phyloP scores from a whole-genome alignment of 2,888 invertebrate species.

The Spisula subtruncata region DNA sequence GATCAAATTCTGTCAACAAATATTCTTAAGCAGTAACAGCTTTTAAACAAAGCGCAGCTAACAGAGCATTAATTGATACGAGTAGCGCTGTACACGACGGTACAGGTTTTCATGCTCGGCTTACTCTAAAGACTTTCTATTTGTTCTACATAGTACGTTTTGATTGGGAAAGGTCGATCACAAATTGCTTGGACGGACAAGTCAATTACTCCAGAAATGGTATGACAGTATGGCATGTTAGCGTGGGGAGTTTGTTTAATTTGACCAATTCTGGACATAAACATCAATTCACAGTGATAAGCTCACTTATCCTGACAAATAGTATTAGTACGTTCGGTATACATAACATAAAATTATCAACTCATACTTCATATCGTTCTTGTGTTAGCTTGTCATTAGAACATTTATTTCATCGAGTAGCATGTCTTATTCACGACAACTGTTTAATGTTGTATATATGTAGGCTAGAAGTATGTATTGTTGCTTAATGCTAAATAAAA shows the following conservation, averaged over 20 bases:
- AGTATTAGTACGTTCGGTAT: not conserved
- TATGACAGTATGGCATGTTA: not conserved
- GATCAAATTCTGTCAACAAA: not conserved
- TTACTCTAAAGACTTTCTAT: not conserved
- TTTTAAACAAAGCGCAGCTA: not conserved
- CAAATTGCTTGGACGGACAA: not conserved
- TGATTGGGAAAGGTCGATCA: not conserved
- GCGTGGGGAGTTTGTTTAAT: not conserved
- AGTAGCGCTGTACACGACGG: not conserved
- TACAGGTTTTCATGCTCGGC: not conserved
- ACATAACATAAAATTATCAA: too few relatives aligned
- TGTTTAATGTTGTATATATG: too few relatives aligned
- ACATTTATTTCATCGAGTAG: too few relatives aligned
- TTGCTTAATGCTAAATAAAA: too few relatives aligned
- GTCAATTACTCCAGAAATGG: not conserved
- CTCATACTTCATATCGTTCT: too few relatives aligned
- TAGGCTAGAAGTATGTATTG: too few relatives aligned
- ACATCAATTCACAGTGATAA: not conserved
- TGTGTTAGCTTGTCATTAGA: too few relatives aligned
- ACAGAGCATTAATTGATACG: not conserved
- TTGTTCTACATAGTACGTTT: not conserved
- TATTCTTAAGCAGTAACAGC: not conserved
- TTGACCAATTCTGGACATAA: slow-evolving; percentile 16
- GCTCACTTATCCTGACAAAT: not conserved
- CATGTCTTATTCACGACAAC: too few relatives aligned